These are phyloP conservation scores for Trichacis sp. DNA, from an alignment of 2,888 invertebrate genomes.

Conservation along the genomic window DNA sequence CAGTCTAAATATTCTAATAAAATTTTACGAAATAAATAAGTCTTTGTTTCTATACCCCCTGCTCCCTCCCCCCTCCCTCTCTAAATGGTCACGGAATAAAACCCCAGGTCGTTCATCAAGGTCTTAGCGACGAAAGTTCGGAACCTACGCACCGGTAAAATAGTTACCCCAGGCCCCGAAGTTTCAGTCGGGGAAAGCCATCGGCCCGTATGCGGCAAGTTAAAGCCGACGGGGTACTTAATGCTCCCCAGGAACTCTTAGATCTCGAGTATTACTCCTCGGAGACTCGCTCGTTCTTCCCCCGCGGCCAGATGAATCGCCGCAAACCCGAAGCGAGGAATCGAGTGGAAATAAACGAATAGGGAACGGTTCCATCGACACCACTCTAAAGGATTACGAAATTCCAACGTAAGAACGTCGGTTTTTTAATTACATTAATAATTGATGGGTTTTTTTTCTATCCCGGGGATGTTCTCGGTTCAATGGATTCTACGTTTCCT, in stretches of 20 bases:
- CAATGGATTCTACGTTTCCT: background rate
- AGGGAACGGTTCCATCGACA: background rate
- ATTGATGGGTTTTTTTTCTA: background rate
- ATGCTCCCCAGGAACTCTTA: constrained; percentile 30
- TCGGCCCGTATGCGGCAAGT: constrained; percentile 22
- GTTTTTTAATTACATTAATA: constrained; percentile 1
- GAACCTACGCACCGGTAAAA: background rate
- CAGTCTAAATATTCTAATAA: too few species aligned
- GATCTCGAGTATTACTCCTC: constrained; percentile 24
- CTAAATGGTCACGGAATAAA: background rate
- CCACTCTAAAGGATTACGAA: constrained; percentile 3
- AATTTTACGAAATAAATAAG: too few species aligned
- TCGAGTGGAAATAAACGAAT: constrained; percentile 5
- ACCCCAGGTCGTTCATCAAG: background rate
- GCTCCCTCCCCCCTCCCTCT: background rate
- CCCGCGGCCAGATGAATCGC: constrained; percentile 18
- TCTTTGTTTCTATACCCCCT: too few species aligned
- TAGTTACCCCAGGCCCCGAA: background rate
- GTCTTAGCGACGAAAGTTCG: background rate
- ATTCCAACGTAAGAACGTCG: background rate
- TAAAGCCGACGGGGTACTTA: constrained; percentile 29
- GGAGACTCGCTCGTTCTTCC: constrained; percentile 14
- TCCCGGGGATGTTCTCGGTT: background rate
- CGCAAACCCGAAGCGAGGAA: constrained; percentile 19
- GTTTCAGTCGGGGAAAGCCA: constrained; percentile 15